Evolutionary conservation across 2,113 vertebrate species (phyloP).

Genomic region (Callocephalon fimbriatum): DNA sequence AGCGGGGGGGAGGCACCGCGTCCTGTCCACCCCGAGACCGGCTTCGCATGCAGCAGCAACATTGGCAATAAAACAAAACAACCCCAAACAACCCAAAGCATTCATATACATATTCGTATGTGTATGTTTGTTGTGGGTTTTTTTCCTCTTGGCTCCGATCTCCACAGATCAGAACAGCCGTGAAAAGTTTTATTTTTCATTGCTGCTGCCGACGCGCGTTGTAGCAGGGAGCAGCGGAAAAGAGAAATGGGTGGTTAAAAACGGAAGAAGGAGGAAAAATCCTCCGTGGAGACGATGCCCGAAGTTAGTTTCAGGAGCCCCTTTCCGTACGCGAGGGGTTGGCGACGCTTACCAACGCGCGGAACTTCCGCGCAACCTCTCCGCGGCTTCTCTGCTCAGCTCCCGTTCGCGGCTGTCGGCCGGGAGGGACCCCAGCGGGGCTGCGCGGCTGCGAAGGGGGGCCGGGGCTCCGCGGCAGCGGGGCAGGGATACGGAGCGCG

Average conservation of each 20-base stretch:
- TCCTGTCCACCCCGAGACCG: not conserved
- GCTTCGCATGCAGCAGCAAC: not conserved
- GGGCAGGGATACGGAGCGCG: not conserved
- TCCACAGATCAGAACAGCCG: not conserved
- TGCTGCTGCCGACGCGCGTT: not conserved
- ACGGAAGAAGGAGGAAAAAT: not conserved
- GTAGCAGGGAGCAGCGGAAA: not conserved
- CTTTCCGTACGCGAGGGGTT: not conserved
- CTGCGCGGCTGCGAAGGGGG: not conserved
- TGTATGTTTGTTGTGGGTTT: not conserved
- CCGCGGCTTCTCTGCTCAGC: not conserved
- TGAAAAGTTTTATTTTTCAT: conserved; percentile 3
- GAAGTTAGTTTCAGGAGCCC: not conserved
- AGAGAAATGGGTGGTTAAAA: not conserved
- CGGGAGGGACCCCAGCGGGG: not conserved
- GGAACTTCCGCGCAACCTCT: not conserved
- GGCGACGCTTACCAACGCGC: not conserved
- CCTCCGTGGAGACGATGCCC: not conserved
- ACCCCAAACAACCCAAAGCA: not conserved
- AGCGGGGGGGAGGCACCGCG: not conserved
- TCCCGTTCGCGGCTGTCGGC: not conserved
- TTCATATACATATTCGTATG: not conserved
- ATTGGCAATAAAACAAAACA: not conserved
- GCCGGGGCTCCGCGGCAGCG: not conserved
- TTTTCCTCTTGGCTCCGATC: not conserved